Evolutionary conservation across 1,140 invertebrate species (phyloP), one percentile per base, ranked within the genome.

Genomic region (Nebria ingens): DNA sequence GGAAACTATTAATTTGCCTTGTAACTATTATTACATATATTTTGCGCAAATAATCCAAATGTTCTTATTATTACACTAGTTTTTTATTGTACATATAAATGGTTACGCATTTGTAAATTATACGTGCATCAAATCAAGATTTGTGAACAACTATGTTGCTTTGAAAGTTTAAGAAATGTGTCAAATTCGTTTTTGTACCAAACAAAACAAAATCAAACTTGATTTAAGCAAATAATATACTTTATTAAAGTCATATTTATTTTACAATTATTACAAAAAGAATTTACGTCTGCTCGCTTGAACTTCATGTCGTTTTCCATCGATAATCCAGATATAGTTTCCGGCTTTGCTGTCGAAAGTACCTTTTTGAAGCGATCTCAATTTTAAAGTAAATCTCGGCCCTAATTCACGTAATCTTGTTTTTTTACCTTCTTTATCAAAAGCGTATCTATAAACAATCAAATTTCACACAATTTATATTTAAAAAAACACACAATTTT

Each of bases 271-370:
- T 79, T 82, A 93, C 53, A 96, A 81, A 72, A 89, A 90, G 76
- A 97, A 97, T 67, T 86, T 84, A 72, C 91, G 79, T 65, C 93
- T 79, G 60, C 86, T 92, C 0, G 87, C 90, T 72, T 97, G 93
- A 82, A 97, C 84, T 65, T 89, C 83, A 70, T 97, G 93, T 25
- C 93, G 75, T 64, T 84, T 80, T 53, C 91, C 90, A 67, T 94
- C 89, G 58, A 96, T 89, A 57, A 94, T 86, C 94, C 95, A 99
- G 72, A 97, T 91, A 69, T 91, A 99, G 70, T 98, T 91, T 1
- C 95, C 96, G 66, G 83, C 87, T 74, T 97, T 97, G 23, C 91
- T 90, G 72, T 98, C 93, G 75, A 98, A 99, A 0, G 93, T 94
- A 53, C 97, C 96, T 69, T 94, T 87, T 66, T 99, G 97, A 34